Percentiles rank a stretch among this genome's conserved stretches.
Conservation (phyloP, 2,113 vertebrate genomes). For the Fregetta grallaria region DNA sequence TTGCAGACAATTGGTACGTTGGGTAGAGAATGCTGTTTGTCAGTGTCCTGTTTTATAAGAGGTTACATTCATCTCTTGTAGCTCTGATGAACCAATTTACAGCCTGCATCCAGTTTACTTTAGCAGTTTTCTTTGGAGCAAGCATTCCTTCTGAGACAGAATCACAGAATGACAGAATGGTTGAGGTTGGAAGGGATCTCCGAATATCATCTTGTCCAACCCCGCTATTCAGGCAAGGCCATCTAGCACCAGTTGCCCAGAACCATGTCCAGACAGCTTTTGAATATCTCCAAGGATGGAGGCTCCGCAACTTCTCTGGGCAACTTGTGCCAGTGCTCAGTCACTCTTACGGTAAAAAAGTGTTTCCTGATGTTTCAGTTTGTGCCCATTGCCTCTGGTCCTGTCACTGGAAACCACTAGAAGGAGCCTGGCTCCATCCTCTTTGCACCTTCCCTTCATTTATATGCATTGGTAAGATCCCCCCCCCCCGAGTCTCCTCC, state of each 20-base stretch:
- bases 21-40: neutral
- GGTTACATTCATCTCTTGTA: neutral
- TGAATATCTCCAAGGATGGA: neutral
- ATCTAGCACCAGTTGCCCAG: neutral
- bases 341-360: neutral
- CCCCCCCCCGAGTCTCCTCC: no score
- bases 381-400: neutral
- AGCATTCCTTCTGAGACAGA: neutral
- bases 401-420: neutral
- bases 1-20: neutral
- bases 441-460: neutral
- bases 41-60: neutral
- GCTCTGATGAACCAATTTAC: neutral
- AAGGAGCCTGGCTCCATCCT: neutral
- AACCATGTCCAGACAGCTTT: rapidly evolving
- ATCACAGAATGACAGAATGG: neutral
- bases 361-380: neutral
- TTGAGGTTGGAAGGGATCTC: neutral
- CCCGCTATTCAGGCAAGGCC: neutral
- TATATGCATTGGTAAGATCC: no score
- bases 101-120: neutral
- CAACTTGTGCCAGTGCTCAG: neutral
- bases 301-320: neutral
- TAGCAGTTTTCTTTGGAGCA: neutral
- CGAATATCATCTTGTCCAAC: neutral